These are phyloP conservation scores for Hyposoter dolosus DNA, from an alignment of 2,888 invertebrate genomes.

Conservation along the genomic window DNA sequence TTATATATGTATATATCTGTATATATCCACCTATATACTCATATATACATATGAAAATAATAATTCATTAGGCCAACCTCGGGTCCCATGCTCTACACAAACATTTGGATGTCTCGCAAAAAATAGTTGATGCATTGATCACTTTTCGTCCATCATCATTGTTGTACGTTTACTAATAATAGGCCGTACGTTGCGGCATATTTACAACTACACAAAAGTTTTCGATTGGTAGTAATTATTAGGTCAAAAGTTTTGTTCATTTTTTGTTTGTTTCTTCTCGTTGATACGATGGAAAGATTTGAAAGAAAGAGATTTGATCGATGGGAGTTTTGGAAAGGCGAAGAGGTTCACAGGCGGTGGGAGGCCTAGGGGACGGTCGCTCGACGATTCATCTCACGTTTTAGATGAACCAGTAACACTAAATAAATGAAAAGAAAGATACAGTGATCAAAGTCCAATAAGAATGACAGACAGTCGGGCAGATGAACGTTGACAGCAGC, in stretches of 20 bases:
- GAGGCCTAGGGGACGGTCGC: conserved; percentile 35
- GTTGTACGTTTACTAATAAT: conserved; percentile 68
- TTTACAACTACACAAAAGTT: not conserved
- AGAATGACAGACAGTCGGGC: conserved; percentile 60
- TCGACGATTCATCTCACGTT: conserved; percentile 14
- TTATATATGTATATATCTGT: conserved; percentile 36
- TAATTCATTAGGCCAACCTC: conserved; percentile 52
- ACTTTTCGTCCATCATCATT: conserved; percentile 27
- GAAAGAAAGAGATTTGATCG: not conserved
- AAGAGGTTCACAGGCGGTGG: conserved; percentile 24
- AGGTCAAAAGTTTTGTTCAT: conserved; percentile 15
- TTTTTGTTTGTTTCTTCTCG: conserved; percentile 20
- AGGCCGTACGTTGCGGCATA: conserved; percentile 70
- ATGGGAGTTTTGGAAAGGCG: conserved; percentile 58
- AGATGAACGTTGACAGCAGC: conserved; percentile 74
- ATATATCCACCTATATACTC: not conserved
- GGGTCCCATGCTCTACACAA: conserved; percentile 26
- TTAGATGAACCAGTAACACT: conserved; percentile 26
- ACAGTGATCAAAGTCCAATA: conserved; percentile 16
- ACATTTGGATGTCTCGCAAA: conserved; percentile 23
- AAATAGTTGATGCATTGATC: conserved; percentile 26
- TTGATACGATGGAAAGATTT: conserved; percentile 9
- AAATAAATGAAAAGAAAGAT: conserved; percentile 8
- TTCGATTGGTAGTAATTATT: conserved; percentile 39
- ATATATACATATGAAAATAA: conserved; percentile 22